Base-by-base conservation (phyloP, 1,140 invertebrate species). In the Myzus persicae region DNA sequence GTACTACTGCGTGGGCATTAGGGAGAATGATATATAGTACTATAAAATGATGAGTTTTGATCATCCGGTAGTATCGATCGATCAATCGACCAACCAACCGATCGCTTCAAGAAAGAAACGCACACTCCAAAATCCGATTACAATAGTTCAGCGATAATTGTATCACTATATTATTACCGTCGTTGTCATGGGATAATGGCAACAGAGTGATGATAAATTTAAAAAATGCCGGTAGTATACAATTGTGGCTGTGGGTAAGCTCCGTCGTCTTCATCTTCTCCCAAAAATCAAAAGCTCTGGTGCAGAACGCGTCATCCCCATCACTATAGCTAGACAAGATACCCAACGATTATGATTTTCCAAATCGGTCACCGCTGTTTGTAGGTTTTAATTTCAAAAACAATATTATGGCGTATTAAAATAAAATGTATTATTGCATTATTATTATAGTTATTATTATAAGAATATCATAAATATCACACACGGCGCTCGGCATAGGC, bases 401-500 rank as follows among this genome's bases (percentile, higher is more conserved):
- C 31, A 67, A 31, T 31, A 54, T 11, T 31, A 48, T 48, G 46
- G 54, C 31, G 26, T 31, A 31, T 59, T 31, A 59, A 59, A 59
- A 59, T 31, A 59, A 31, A 59, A 59, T 31, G 4, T 4, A 59
- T 31, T 11, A 54, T 54, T n/a, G n/a, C n/a, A 7, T 24, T 48
- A 48, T 48, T 48, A 48, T 48, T 48, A 54, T 7, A 48, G 46
- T 48, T 14, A 14, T 48, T 48, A 48, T 18, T 48, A 54, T 54
- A 24, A 36, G n/a, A 5, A 38, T 22, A 81, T 81, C 36, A 81
- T 5, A 1, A 24, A 82, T 24, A 59, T 9, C 9, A 51, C n/a
- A 44, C 91, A 38, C 91, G 91, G 91, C 81, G 91, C 51, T 2
- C 9, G 31, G 36, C 9, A 85, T 93, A 93, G 91, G 91, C 91